Evolutionary conservation across 2,797 vertebrate species (phyloP).

Genomic region (Phalanger gymnotis): DNA sequence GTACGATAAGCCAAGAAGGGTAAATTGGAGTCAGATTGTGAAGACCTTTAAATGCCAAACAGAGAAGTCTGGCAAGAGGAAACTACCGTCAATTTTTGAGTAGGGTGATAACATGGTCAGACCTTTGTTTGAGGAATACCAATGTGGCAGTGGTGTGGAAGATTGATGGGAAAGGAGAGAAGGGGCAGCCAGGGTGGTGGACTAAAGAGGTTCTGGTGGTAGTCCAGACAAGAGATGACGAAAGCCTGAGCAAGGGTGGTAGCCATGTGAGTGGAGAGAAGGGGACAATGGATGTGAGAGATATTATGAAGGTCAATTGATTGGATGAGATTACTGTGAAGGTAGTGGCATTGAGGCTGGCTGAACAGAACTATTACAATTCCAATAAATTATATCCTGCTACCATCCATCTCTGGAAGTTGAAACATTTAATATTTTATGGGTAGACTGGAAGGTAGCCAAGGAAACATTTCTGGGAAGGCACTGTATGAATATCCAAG

Average conservation of each 20-base stretch:
- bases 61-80: not conserved
- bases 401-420: conserved; percentile 16
- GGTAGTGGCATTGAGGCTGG: conserved; percentile 4
- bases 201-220: not conserved
- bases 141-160: not conserved
- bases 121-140: not conserved
- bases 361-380: conserved; percentile 16
- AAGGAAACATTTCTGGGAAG: conserved; percentile 22
- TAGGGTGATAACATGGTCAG: not conserved
- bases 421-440: conserved; percentile 38
- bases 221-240: not conserved
- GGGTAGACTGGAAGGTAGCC: not conserved
- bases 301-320: not conserved
- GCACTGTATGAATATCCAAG: not conserved
- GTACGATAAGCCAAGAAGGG: not conserved
- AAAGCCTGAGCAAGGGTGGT: not conserved
- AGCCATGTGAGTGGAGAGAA: not conserved
- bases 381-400: not conserved
- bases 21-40: not conserved
- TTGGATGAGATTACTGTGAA: not conserved
- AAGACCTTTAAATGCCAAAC: not conserved
- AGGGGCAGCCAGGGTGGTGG: not conserved
- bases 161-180: not conserved
- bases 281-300: not conserved
- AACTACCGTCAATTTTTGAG: not conserved